Conservation (phyloP, 2,888 invertebrate genomes). For the Pasiphila rectangulata region DNA sequence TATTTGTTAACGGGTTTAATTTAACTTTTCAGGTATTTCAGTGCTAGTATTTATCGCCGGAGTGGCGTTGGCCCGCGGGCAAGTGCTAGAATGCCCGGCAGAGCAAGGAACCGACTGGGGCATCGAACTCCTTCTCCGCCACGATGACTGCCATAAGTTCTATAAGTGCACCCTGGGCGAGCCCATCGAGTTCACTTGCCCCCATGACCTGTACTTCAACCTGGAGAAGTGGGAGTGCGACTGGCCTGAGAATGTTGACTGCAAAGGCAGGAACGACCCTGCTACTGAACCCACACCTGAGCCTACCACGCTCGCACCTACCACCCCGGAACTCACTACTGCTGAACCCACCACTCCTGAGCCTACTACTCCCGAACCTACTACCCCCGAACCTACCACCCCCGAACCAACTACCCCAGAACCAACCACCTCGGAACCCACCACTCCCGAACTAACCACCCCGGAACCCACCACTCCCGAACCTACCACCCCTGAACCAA, state of each 20-base stretch:
- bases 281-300: conserved; percentile 24
- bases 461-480: conserved; percentile 5
- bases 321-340: conserved; percentile 9
- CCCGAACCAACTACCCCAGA: conserved; percentile 29
- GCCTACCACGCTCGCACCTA: conserved; percentile 2
- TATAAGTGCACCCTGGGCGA: conserved; percentile 84
- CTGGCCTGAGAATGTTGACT: conserved; percentile 82
- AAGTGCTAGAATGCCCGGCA: conserved; percentile 49
- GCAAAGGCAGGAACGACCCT: conserved; percentile 62
- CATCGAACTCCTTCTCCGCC: conserved; percentile 76
- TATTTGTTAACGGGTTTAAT: too few relatives aligned
- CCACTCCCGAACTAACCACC: conserved; percentile 3
- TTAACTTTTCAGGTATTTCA: conserved; percentile 41
- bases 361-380: conserved; percentile 17
- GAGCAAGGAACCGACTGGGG: conserved; percentile 55
- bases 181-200: conserved; percentile 81
- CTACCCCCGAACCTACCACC: conserved; percentile 13
- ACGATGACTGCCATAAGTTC: conserved; percentile 82
- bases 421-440: conserved; percentile 14
- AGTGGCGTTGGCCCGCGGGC: conserved; percentile 38
- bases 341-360: conserved; percentile 17
- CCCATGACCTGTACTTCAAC: conserved; percentile 79
- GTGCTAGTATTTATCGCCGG: conserved; percentile 39
- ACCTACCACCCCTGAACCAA: conserved; percentile 4
- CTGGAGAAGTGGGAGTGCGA: conserved; percentile 79